Conservation (phyloP, 2,888 invertebrate genomes). For the Homarus gammarus region DNA sequence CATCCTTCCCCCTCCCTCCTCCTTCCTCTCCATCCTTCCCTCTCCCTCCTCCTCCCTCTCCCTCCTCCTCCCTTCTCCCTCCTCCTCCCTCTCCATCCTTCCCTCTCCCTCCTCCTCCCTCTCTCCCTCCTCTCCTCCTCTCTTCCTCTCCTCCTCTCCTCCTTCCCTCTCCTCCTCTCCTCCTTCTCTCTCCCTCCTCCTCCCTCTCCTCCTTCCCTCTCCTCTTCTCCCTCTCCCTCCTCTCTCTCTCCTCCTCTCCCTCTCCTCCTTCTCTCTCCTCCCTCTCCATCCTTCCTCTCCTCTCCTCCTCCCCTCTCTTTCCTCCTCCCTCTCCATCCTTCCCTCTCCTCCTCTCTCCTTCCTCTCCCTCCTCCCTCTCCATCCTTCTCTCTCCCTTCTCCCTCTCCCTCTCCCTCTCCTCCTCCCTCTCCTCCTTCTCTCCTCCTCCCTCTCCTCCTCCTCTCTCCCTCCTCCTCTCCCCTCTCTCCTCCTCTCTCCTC, state of each 20-base stretch:
- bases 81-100: background rate
- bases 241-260: no score
- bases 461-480: background rate
- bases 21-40: background rate
- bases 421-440: background rate
- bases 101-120: background rate
- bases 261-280: no score
- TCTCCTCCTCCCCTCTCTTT: background rate
- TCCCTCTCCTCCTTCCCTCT: no score
- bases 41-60: background rate
- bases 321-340: background rate
- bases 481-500: background rate
- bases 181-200: background rate
- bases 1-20: background rate
- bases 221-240: background rate
- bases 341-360: background rate
- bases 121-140: no score
- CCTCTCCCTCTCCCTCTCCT: background rate
- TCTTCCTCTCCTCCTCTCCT: background rate
- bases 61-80: background rate
- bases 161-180: no score
- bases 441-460: background rate
- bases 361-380: background rate
- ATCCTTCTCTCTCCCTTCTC: background rate
- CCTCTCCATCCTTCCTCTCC: no score